Evolutionary conservation across 2,888 invertebrate species (phyloP).

Genomic region (Thera obeliscata): DNA sequence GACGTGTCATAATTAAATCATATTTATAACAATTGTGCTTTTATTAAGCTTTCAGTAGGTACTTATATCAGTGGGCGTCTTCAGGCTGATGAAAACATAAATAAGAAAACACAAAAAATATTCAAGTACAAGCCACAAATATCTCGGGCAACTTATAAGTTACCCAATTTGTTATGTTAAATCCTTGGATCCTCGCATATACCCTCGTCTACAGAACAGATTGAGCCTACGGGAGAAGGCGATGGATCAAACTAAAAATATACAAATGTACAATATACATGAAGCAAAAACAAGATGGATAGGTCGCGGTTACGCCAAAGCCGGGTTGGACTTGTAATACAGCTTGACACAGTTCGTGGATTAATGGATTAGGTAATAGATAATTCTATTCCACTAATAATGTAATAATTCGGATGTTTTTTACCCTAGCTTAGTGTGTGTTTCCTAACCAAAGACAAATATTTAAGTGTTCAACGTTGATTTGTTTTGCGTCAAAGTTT

Average conservation of each 20-base stretch:
- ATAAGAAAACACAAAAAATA: conserved; percentile 8
- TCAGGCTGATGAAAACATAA: background rate
- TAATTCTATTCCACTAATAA: background rate
- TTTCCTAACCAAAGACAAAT: too few relatives aligned
- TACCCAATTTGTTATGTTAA: conserved; percentile 74
- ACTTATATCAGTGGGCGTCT: too few relatives aligned
- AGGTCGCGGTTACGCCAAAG: conserved; percentile 22
- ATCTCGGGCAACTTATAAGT: conserved; percentile 64
- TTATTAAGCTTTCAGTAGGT: too few relatives aligned
- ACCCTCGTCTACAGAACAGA: conserved; percentile 64
- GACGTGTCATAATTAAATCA: too few relatives aligned
- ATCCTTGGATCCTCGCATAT: conserved; percentile 54
- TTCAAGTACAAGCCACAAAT: conserved; percentile 30
- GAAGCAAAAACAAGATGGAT: conserved; percentile 30
- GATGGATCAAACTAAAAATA: conserved; percentile 66
- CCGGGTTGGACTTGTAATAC: conserved; percentile 14
- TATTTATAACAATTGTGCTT: too few relatives aligned
- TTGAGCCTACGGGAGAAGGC: conserved; percentile 64
- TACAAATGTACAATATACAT: conserved; percentile 45
- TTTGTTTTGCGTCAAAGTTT: too few relatives aligned
- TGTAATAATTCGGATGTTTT: too few relatives aligned
- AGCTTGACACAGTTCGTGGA: conserved; percentile 15
- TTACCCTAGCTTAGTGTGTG: too few relatives aligned
- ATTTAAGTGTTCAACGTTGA: too few relatives aligned
- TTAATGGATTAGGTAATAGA: conserved; percentile 9